Base-by-base conservation (phyloP, 2,888 invertebrate genomes). In the Hyposoter didymator region DNA sequence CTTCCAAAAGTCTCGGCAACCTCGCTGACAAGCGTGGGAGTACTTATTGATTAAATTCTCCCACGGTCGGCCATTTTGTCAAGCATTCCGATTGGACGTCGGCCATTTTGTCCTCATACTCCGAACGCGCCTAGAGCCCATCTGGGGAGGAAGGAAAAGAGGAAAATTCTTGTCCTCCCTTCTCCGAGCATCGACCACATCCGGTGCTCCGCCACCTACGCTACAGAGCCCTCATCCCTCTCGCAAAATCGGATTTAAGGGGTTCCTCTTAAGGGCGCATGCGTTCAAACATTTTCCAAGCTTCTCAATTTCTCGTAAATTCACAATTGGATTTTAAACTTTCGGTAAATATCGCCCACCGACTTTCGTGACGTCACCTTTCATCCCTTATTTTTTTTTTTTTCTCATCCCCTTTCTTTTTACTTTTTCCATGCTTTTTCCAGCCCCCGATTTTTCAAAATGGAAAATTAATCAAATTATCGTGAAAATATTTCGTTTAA, bases 21-120 rank as follows among this genome's bases (percentile, higher is more conserved):
- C 35, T 35, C 35, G 62, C 47, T 64, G 75, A 75, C 62, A 75
- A 75, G 45, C 76, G 55, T 79, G 80, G 66, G 73, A 76, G 91
- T 89, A 90, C 90, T 90, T 94, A 94, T 94, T 94, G 94, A 93
- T 94, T 93, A 93, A 93, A 93, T 93, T 92, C 92, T 91, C 90
- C 82, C 89, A 39, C 66, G 81, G 88, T 90, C 93, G 90, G 93
- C 94, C 94, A 94, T 94, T 92, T 93, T 94, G 91, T 87, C 88
- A 87, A 79, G 87, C 83, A 84, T 86, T 86, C 89, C 89, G 89
- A 94, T 94, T 94, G 94, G 94, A 86, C 88, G 91, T 84, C 93
- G 90, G 90, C 94, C 94, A 93, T 93, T 93, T 94, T 94, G 92
- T 92, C 91, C 92, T 91, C 89, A 89, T 89, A 84, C 86, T 84